Percentiles rank a stretch among this genome's conserved stretches.
phyloP scores from a whole-genome alignment of 2,113 vertebrate species.

The Puffinus mauretanicus region DNA sequence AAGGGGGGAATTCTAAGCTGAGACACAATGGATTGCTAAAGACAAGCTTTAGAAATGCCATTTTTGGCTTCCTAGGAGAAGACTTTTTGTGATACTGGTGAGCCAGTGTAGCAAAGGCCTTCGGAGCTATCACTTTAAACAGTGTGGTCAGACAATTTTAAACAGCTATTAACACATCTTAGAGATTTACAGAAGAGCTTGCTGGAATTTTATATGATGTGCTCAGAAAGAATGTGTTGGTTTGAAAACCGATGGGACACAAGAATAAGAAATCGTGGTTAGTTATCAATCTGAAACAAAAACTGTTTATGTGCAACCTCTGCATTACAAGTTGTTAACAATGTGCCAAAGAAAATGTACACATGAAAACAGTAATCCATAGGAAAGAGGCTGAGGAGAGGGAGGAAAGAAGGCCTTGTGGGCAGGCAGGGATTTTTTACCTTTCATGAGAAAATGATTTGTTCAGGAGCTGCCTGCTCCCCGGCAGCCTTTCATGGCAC shows the following conservation, averaged over 20 bases:
- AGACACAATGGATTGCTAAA: neutral
- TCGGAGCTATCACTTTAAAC: neutral
- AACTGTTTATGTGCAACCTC: neutral
- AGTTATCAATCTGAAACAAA: neutral
- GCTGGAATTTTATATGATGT: neutral
- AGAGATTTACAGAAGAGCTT: constrained; percentile 20
- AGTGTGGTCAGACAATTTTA: neutral
- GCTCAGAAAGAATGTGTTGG: neutral
- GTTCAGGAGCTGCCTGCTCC: neutral
- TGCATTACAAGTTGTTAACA: neutral
- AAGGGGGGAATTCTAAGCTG: neutral
- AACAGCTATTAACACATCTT: neutral
- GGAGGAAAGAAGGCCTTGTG: neutral
- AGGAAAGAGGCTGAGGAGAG: neutral
- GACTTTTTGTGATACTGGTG: neutral
- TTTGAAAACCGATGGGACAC: neutral
- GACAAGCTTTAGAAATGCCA: neutral
- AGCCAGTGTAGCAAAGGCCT: neutral
- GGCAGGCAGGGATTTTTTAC: neutral
- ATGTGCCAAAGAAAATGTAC: neutral
- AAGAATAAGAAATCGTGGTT: neutral
- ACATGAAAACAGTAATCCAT: neutral
- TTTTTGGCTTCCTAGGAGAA: neutral
- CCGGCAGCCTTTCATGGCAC: neutral
- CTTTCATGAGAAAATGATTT: neutral